Percentiles rank a stretch among this genome's conserved stretches.
phyloP scores from a whole-genome alignment of 2,113 vertebrate genomes.

The Leptodactylus fuscus region DNA sequence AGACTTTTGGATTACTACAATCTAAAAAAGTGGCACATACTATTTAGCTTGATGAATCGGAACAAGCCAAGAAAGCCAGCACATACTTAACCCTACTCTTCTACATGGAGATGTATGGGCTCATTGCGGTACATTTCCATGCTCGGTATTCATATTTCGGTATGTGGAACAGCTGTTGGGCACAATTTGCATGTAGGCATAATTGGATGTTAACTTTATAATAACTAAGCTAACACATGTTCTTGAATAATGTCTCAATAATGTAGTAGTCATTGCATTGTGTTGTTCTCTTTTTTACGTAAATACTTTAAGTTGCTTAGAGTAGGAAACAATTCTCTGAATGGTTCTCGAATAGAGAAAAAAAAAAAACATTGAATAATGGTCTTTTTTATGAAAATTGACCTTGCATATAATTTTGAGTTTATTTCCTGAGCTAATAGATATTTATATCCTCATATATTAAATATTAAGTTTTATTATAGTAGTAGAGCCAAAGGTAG shows the following conservation, averaged over 20 bases:
- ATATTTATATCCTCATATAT: slow-evolving; percentile 20
- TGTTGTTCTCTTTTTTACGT: not conserved
- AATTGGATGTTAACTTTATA: not conserved
- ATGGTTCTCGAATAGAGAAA: not conserved
- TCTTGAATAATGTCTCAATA: not conserved
- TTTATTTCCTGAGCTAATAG: not conserved
- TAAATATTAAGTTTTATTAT: not conserved
- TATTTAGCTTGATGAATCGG: no score
- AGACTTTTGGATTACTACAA: no score
- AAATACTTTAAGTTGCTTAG: not conserved
- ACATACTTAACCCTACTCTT: no score
- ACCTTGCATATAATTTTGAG: not conserved
- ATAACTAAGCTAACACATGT: not conserved
- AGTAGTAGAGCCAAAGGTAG: slow-evolving; percentile 7
- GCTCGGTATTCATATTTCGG: not conserved
- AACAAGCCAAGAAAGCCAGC: no score
- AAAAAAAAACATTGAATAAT: not conserved
- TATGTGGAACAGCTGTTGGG: not conserved
- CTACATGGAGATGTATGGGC: not conserved
- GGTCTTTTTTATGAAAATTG: not conserved
- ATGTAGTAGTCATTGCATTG: not conserved
- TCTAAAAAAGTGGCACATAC: no score
- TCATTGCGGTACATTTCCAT: not conserved
- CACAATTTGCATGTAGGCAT: not conserved
- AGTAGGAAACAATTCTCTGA: not conserved